Evolutionary conservation across 1,140 invertebrate species (phyloP).

Genomic region (Stegodyphus mimosarum): DNA sequence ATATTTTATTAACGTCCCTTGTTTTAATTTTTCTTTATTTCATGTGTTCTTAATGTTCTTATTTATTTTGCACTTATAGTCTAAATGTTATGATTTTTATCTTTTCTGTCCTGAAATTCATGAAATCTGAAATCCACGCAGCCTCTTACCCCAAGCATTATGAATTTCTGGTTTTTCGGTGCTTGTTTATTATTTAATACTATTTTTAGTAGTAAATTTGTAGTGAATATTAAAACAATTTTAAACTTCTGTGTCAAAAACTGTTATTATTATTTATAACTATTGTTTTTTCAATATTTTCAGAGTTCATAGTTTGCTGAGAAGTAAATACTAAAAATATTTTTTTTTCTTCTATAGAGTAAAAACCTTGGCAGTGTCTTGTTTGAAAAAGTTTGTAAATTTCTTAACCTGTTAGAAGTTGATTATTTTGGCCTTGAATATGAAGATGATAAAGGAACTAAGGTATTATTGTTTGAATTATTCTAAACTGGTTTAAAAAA

Average conservation of each 20-base stretch:
- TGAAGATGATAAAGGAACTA: slow-evolving; percentile 83
- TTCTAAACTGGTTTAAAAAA: neutral
- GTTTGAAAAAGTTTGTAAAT: slow-evolving; percentile 96
- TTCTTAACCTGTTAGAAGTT: slow-evolving; percentile 93
- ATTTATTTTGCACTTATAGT: neutral
- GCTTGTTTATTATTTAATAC: neutral
- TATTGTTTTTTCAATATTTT: neutral
- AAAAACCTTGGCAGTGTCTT: slow-evolving; percentile 92
- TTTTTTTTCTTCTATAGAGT: slow-evolving; percentile 78
- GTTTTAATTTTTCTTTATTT: neutral
- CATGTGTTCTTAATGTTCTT: neutral
- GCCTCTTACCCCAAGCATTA: neutral
- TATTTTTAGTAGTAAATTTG: neutral
- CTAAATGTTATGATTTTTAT: neutral
- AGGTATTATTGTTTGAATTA: slow-evolving; percentile 71
- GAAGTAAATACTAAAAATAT: neutral
- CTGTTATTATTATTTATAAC: neutral
- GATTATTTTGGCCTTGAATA: slow-evolving; percentile 99
- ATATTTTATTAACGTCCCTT: neutral
- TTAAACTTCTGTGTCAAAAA: neutral
- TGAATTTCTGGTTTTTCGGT: neutral
- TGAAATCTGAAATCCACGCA: no score
- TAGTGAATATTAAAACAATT: neutral
- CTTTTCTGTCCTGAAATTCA: no score
- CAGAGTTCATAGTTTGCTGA: neutral